These are phyloP conservation scores for Heliconius ismenius DNA, from an alignment of 2,888 invertebrate genomes.

Conservation along the genomic window DNA sequence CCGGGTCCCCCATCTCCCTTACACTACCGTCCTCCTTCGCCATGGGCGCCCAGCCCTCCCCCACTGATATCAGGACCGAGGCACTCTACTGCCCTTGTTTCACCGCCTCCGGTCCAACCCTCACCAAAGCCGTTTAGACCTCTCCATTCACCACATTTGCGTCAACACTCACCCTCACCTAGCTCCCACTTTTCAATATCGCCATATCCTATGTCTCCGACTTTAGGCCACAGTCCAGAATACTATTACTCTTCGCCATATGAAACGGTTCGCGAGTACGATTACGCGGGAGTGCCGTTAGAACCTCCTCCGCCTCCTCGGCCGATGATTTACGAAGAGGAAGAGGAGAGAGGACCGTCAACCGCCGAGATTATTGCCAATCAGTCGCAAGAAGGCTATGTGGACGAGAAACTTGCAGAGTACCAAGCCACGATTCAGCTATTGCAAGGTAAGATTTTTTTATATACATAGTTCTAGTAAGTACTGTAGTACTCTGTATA, in stretches of 20 bases:
- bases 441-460: conserved; percentile 88
- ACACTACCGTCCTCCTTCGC: conserved; percentile 88
- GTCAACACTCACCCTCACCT: conserved; percentile 75
- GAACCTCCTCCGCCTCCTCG: conserved; percentile 89
- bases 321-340: conserved; percentile 84
- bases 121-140: conserved; percentile 77
- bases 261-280: conserved; percentile 83
- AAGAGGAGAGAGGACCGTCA: conserved; percentile 90
- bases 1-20: conserved; percentile 81
- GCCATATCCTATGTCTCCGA: conserved; percentile 80
- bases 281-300: conserved; percentile 88
- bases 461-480: not conserved
- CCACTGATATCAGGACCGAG: conserved; percentile 85
- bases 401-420: conserved; percentile 95
- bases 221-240: conserved; percentile 83
- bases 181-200: conserved; percentile 79
- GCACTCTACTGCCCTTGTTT: conserved; percentile 79
- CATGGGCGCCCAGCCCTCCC: conserved; percentile 89
- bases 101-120: conserved; percentile 82
- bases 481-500: too few relatives aligned
- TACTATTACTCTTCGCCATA: conserved; percentile 83
- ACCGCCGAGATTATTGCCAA: conserved; percentile 96
- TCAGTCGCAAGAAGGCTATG: conserved; percentile 96
- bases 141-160: conserved; percentile 74
- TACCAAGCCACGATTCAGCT: conserved; percentile 95